Evolutionary conservation across 2,888 invertebrate species (phyloP), one percentile per base, ranked within the genome.

Genomic region (Drosophila nigricruria): DNA sequence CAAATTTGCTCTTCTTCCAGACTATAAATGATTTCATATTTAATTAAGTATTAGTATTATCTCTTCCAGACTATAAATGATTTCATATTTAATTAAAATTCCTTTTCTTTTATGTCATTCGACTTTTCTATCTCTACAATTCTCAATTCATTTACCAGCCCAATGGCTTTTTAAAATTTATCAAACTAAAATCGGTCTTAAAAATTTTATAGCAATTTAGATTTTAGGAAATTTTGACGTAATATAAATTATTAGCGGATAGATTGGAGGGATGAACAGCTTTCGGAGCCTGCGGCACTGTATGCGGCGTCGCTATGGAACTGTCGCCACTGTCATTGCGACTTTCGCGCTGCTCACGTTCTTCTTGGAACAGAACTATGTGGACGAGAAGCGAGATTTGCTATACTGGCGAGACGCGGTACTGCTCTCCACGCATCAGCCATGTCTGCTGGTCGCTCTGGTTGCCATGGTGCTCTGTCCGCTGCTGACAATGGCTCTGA

Each of bases 391-490:
- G 25, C 18, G 59, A 1, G 70, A 79, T 14, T 32, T 71, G 34
- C 16, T 65, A 6, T 65, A 34, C 23, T 79, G 70, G 77, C 14
- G 34, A 0, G 18, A 59, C 1, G 0, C 43, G 3, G 1, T 36
- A 23, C 1, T 18, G 5, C 0, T 16, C 0, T 20, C 23, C 10
- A 1, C 4, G 1, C 16, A 38, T 1, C 16, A 45, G 9, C 32
- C 61, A 0, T 20, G 40, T 3, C 16, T 60, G 6, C 0, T 34
- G 9, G 2, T 36, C 8, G 12, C 69, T 3, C 2, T 45, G 4
- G 0, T n/a, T 2, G 18, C 62, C 18, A 0, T 59, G 8, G 8
- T 32, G 0, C 9, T 65, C 23, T 14, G 59, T 16, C 8, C 16
- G 8, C 12, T 27, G 8, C 8, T 65, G 54, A 20, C 20, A 16